Evolutionary conservation across 1,140 invertebrate species (phyloP).

Genomic region (Pissodes strobi): DNA sequence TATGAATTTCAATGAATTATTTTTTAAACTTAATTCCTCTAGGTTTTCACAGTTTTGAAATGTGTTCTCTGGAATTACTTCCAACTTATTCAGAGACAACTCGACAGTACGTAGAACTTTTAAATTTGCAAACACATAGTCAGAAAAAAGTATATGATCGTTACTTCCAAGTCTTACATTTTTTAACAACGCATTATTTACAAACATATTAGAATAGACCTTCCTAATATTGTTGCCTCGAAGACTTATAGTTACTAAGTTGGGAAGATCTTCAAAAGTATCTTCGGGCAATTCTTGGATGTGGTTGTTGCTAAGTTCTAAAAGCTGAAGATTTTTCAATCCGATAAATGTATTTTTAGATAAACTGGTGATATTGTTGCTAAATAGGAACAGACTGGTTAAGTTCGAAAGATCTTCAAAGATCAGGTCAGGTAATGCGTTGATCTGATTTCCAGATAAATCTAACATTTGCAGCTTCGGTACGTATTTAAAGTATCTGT

Average conservation of each 20-base stretch:
- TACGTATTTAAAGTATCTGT: conserved; percentile 18
- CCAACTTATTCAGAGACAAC: conserved; percentile 3
- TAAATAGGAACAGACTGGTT: conserved; percentile 22
- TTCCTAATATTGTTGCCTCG: conserved; percentile 8
- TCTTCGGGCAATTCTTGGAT: conserved; percentile 11
- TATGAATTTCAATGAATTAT: conserved; percentile 1
- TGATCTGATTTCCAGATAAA: conserved; percentile 7
- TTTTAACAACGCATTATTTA: conserved; percentile 8
- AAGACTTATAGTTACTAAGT: conserved; percentile 8
- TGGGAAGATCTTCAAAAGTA: conserved; percentile 6
- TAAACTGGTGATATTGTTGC: conserved; percentile 31
- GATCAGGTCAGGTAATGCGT: not conserved
- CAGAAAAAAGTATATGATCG: conserved; percentile 5
- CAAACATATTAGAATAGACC: conserved; percentile 4
- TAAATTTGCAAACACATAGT: conserved; percentile 18
- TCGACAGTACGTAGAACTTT: not conserved
- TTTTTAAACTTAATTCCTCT: conserved; percentile 7
- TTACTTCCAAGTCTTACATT: conserved; percentile 16
- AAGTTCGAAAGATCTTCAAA: conserved; percentile 30
- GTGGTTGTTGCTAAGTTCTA: conserved; percentile 30
- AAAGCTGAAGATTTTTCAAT: conserved; percentile 22
- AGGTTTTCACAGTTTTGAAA: conserved; percentile 5
- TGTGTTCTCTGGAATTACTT: not conserved
- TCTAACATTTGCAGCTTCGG: conserved; percentile 16
- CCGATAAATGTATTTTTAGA: conserved; percentile 20